Evolutionary conservation across 2,888 invertebrate genomes (phyloP), one percentile per base, ranked within the genome.

Genomic region (Acleris laterana): DNA sequence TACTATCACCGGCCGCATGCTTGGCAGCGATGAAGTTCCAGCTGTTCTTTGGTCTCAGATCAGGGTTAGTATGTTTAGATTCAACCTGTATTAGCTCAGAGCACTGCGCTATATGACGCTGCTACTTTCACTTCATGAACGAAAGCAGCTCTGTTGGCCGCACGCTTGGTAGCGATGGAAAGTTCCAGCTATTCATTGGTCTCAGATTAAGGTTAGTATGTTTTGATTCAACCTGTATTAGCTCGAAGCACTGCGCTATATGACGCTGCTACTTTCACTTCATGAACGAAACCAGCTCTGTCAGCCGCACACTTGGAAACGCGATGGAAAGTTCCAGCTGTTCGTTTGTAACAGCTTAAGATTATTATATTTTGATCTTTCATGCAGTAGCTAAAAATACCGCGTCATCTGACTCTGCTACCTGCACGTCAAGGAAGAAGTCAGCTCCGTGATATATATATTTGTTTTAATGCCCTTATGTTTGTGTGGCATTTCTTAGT

Each of bases 11-110:
- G 97, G 97, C 62, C 85, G 90, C 17, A 93, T 96, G n/a, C 94
- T 98, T 20, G 99, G 99, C 62, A 99, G 99, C 87, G 99, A 99
- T 90, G 99, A 98, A 99, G 89, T 99, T 99, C 85, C 99, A 99
- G 87, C 94, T 99, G 48, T 98, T 99, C 82, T 96, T 99, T 74
- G 99, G 99, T 84, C 94, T 99, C 44, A 97, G 98, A 79, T 95
- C 98, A 75, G 96, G 98, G 98, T 63, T 28, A 28, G 28, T 28
- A 28, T 2, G 28, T 28, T 28, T 9, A 9, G 28, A 28, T 28
- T 28, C 1, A 28, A 1, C 28, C 25, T 9, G 28, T 28, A 28
- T 28, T 9, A 28, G 28, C 28, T 9, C 7, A 9, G 93, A 95
- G 77, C 91, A 95, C 73, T 89, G 95, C 57, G 95, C 96, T 11